Evolutionary conservation across 2,888 invertebrate species (phyloP).

Genomic region (Diadegma fenestrale): DNA sequence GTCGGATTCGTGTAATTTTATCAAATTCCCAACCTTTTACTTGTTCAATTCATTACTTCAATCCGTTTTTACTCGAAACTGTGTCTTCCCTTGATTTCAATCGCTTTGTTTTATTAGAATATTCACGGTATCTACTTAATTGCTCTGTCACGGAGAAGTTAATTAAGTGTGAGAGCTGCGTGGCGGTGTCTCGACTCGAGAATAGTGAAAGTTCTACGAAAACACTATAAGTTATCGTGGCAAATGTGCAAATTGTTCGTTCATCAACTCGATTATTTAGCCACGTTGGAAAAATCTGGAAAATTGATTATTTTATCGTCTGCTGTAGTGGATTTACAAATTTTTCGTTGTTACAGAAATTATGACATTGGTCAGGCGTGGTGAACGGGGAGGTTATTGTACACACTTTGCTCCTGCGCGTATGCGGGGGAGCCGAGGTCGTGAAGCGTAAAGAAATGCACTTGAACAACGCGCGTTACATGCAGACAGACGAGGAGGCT

Average conservation of each 20-base stretch:
- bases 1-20: background rate
- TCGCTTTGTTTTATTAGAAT: background rate
- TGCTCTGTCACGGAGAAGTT: background rate
- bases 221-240: background rate
- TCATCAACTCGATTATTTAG: background rate
- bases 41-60: background rate
- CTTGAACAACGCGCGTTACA: slow-evolving; percentile 46
- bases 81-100: background rate
- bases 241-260: background rate
- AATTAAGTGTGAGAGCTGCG: slow-evolving; percentile 1
- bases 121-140: background rate
- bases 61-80: background rate
- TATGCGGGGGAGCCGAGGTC: slow-evolving; percentile 63
- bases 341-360: background rate
- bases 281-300: too few relatives aligned
- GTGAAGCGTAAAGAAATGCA: slow-evolving; percentile 52
- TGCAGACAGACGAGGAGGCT: slow-evolving; percentile 32
- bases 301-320: too few relatives aligned
- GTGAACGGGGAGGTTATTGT: slow-evolving; percentile 53
- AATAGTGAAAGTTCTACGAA: background rate
- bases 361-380: slow-evolving; percentile 70
- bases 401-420: slow-evolving; percentile 35
- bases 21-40: background rate
- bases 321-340: too few relatives aligned
- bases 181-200: background rate